Evolutionary conservation across 1,140 invertebrate species (phyloP).

Genomic region (Drosophila ambigua): DNA sequence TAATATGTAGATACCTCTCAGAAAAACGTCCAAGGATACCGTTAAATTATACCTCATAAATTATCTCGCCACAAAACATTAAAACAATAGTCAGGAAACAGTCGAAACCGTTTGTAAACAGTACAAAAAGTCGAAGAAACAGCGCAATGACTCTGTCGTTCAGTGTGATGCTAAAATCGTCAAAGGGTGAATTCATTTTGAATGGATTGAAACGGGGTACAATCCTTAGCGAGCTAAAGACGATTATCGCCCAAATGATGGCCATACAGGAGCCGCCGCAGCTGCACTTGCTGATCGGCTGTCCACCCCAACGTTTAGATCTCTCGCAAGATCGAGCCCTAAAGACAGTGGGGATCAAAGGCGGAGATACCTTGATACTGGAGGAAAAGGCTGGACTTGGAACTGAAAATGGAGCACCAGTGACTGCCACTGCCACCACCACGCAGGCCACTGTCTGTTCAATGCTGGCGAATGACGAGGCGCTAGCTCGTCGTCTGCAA

Average conservation of each 20-base stretch:
- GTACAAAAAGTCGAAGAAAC: neutral
- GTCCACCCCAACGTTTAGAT: slow-evolving; percentile 89
- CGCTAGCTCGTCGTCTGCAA: slow-evolving; percentile 71
- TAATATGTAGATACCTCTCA: too few species aligned
- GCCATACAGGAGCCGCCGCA: slow-evolving; percentile 86
- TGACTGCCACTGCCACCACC: neutral
- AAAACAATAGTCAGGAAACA: too few species aligned
- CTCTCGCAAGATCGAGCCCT: slow-evolving; percentile 84
- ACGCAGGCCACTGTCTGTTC: slow-evolving; percentile 1
- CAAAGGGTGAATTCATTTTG: slow-evolving; percentile 89
- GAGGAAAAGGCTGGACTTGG: slow-evolving; percentile 87
- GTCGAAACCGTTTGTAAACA: too few species aligned
- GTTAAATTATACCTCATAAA: too few species aligned
- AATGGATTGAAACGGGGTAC: slow-evolving; percentile 86
- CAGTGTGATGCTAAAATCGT: slow-evolving; percentile 88
- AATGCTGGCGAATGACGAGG: slow-evolving; percentile 64
- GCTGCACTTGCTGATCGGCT: slow-evolving; percentile 89
- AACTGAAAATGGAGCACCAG: neutral
- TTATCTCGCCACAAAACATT: too few species aligned
- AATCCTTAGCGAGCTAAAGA: slow-evolving; percentile 89
- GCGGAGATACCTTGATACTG: slow-evolving; percentile 94
- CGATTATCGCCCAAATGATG: slow-evolving; percentile 88
- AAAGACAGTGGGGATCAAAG: slow-evolving; percentile 87
- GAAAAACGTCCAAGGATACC: too few species aligned
- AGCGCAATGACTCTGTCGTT: slow-evolving; percentile 74